Percentiles rank a stretch among this genome's conserved stretches.
These are phyloP conservation scores for Cynaeus angustus DNA, from an alignment of 2,888 invertebrate species.

Conservation along the genomic window DNA sequence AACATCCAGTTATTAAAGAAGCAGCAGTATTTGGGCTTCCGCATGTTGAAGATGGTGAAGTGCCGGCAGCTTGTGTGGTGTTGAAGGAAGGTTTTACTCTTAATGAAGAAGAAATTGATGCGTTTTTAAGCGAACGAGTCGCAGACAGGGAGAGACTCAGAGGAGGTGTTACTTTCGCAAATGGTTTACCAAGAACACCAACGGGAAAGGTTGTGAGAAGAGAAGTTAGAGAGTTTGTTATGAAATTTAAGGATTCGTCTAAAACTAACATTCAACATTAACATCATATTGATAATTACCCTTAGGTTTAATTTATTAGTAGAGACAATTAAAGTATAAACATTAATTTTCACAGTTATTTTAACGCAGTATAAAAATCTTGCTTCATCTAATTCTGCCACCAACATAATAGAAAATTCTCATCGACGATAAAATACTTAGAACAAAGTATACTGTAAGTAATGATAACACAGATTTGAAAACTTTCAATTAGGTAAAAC, in stretches of 20 bases:
- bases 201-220: conserved; percentile 47
- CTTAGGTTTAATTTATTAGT: no score
- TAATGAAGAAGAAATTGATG: conserved; percentile 32
- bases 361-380: no score
- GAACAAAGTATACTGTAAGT: no score
- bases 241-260: conserved; percentile 2
- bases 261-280: no score
- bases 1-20: conserved; percentile 60
- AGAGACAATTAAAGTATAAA: no score
- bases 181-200: conserved; percentile 45
- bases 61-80: conserved; percentile 55
- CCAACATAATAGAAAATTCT: no score
- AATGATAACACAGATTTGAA: no score
- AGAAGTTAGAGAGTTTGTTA: conserved; percentile 8
- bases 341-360: no score
- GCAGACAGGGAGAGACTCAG: conserved; percentile 48
- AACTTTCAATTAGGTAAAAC: no score
- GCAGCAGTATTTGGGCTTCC: conserved; percentile 62
- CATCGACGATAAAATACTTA: no score
- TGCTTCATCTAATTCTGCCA: no score
- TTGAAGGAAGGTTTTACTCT: conserved; percentile 17
- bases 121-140: conserved; percentile 45
- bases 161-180: conserved; percentile 50
- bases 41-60: conserved; percentile 57
- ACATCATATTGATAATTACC: no score